These are phyloP conservation scores for Caracal caracal DNA, from an alignment of 2,113 vertebrate genomes.

Conservation along the genomic window DNA sequence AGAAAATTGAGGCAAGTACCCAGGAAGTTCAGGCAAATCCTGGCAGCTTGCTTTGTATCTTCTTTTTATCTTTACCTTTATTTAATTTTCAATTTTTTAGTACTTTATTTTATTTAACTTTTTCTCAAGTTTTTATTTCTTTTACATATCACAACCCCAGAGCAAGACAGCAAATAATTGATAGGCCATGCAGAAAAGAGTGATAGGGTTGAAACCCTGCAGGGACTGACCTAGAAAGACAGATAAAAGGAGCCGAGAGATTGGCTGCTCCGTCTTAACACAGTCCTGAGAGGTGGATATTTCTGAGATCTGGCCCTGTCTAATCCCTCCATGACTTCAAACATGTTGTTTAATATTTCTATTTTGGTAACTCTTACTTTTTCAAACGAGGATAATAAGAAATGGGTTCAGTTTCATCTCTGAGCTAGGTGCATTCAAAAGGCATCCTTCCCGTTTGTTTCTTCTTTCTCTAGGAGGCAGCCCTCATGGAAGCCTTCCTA, in stretches of 20 bases:
- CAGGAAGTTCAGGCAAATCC: neutral
- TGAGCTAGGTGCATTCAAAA: neutral
- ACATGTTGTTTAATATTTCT: neutral
- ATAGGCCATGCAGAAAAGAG: neutral
- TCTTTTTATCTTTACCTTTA: neutral
- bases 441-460: neutral
- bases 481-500: neutral
- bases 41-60: conserved; percentile 5
- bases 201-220: neutral
- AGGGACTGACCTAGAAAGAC: conserved; percentile 58
- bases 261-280: neutral
- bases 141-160: conserved; percentile 32
- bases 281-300: neutral
- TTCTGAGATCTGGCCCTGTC: neutral
- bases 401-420: neutral
- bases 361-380: neutral
- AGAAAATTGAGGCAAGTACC: neutral
- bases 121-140: neutral
- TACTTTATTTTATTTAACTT: too few species aligned
- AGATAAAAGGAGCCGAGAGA: conserved; percentile 1
- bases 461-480: neutral
- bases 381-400: neutral
- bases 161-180: conserved; percentile 46
- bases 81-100: too few species aligned
- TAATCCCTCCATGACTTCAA: conserved; percentile 20